Base-by-base conservation (phyloP, 2,113 vertebrate genomes). In the Amazona guildingii region DNA sequence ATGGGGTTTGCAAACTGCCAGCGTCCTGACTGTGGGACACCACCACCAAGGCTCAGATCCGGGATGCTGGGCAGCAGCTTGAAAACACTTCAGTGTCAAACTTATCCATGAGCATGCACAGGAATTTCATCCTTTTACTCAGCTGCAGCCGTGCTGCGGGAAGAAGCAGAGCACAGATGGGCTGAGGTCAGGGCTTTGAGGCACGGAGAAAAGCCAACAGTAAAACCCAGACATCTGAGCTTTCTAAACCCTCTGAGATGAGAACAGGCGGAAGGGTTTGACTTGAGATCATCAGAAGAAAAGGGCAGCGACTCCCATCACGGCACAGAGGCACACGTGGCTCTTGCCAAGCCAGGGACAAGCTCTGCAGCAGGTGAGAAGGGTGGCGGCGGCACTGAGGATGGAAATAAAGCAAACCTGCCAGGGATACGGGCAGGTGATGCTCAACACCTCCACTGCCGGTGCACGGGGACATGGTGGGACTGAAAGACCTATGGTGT, bases 261-360 rank as follows among this genome's bases (percentile, higher is more conserved):
- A 90, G 28, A 76, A 27, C 1, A 46, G 19, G 5, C 0, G n/a
- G 8, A 68, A 33, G 4, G 31, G 48, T 78, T 74, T 68, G 55
- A 8, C 29, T 19, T 11, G 51, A 85, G 46, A 41, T 41, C 69
- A 78, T 41, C 62, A 82, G 21, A 51, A 69, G 29, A 41, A 46
- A 79, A 81, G 86, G 54, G 64, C 78, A 88, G 49, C 0, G 1
- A 68, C 31, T 37, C 24, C 44, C 21, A 41, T 1, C 10, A 27
- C 0, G 0, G 61, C 23, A 0, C 46, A 46, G 64, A 33, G 19
- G 14, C 1, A 0, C 5, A 0, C 2, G 4, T 0, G 1, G 64
- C 61, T 51, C 54, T 54, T 12, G n/a, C 28, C 44, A 39, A 41
- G 46, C 24, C 68, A 33, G 15, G 35, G 55, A 41, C 2, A 2